Base-by-base conservation (phyloP, 2,797 vertebrate species). In the Pithecia hirsuta region DNA sequence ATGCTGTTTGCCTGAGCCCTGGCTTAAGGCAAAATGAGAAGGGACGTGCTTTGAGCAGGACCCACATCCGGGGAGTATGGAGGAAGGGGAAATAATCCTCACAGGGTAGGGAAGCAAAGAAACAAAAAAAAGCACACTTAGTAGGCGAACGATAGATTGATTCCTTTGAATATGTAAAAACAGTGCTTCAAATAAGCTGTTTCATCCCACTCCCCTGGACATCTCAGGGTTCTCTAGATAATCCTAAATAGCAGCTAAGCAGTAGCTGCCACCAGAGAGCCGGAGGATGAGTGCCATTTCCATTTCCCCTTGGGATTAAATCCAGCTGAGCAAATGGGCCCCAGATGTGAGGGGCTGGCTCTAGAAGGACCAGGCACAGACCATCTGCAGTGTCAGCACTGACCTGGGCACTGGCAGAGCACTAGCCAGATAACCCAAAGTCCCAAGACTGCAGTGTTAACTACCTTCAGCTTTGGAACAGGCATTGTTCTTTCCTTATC, bases 21-120 rank as follows among this genome's bases (percentile, higher is more conserved):
- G n/a, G 95, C 95, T 98, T 97, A 97, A 95, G 79, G 97, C 89
- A 95, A 92, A 97, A 93, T 85, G 84, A 92, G 81, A 93, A 81
- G 79, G 80, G 41, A 88, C 80, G 59, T 67, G 44, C 93, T 97
- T 61, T 95, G 64, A 83, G 72, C 70, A 75, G 82, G 67, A 67
- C 79, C 75, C 70, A 46, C 44, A 57, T 84, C 59, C 0, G 0
- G 20, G 11, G 79, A 70, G 30, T 57, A 15, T n/a, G n/a, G 88
- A 50, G 61, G 41, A 55, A 57, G 9, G 57, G 41, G 57, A 76
- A 26, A 57, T 92, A 55, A 89, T 88, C 94, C 80, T 55, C 64
- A 36, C 59, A 92, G 64, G 85, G 36, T 2, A 64, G 75, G 87
- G 67, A 89, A 93, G 52, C 82, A 24, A 85, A 95, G 79, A 70